Evolutionary conservation across 2,888 invertebrate species (phyloP).

Genomic region (Drosophila cracens): DNA sequence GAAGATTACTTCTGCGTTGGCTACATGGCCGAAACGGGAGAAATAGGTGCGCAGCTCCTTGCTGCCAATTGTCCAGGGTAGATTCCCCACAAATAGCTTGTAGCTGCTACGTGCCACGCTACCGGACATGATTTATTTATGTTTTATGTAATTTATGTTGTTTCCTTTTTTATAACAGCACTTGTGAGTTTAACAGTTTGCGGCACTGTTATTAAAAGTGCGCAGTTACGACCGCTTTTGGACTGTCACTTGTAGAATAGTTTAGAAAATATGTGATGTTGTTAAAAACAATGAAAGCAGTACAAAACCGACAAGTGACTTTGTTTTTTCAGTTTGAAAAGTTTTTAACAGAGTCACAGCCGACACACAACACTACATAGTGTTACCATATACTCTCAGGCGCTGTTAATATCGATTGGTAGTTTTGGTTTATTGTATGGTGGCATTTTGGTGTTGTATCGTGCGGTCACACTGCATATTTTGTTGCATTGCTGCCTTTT

Average conservation of each 20-base stretch:
- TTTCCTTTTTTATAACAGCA: slow-evolving; percentile 30
- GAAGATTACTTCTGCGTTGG: slow-evolving; percentile 88
- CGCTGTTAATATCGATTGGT: neutral
- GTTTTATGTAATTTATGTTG: slow-evolving; percentile 24
- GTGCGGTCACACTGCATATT: slow-evolving; percentile 36
- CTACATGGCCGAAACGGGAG: slow-evolving; percentile 90
- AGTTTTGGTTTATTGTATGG: slow-evolving; percentile 14
- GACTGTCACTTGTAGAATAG: neutral
- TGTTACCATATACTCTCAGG: neutral
- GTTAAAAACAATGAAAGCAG: neutral
- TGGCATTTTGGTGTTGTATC: neutral
- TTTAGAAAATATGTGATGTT: neutral
- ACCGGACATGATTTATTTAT: slow-evolving; percentile 64
- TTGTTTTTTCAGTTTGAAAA: neutral
- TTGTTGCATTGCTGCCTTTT: slow-evolving; percentile 57
- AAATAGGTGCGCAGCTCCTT: slow-evolving; percentile 91
- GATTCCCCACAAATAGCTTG: slow-evolving; percentile 90
- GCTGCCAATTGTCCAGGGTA: slow-evolving; percentile 92
- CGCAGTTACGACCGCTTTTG: neutral
- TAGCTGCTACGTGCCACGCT: slow-evolving; percentile 83
- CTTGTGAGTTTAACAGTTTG: neutral
- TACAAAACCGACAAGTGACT: neutral
- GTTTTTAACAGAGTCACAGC: neutral
- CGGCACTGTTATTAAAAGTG: slow-evolving; percentile 9
- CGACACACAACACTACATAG: neutral